Base-by-base conservation (phyloP, 64 coral and sea anemone genomes). In the Dendronephthya gigantea region DNA sequence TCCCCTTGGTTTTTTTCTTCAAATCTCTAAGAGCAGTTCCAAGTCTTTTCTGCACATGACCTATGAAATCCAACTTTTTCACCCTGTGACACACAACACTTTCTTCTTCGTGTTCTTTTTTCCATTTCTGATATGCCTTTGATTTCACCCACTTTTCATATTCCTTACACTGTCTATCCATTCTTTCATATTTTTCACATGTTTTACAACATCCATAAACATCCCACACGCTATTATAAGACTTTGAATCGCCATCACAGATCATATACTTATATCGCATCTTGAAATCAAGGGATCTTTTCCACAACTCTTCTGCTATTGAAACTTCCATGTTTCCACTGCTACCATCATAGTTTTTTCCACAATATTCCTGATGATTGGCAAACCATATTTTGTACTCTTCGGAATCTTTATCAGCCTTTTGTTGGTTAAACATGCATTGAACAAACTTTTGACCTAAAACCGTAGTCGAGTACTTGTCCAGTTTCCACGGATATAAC, bases 1-100 rank as follows among this genome's bases (percentile, higher is more conserved):
- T 50, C 32, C 82, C 40, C 15, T 37, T 82, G 62, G 82, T 84
- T 84, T 84, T 84, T 84, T 84, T 84, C 37, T 36, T 84, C 41
- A 84, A 41, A 45, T 84, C 82, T 45, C 40, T 56, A 85, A 85
- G 49, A 59, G 49, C 55, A 51, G 40, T 84, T 49, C 40, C 83
- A 7, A 50, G 7, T 16, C 48, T 50, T 16, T 50, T 50, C 16
- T 50, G 48, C 7, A 50, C 48, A 16, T 34, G 50, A 35, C 23
- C 47, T 13, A 55, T 15, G 17, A 23, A 85, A 31, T 85, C 83
- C 83, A 85, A 31, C 55, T 85, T 85, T 41, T 22, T 83, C 1
- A 83, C 82, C 28, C 82, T 83, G 82, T 83, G 14, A 23, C 82
- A 83, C 17, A 45, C 49, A 51, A 49, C 83, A 51, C 55, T 49